These are phyloP conservation scores for Hydraecia micacea DNA, from an alignment of 2,888 invertebrate genomes.

Conservation along the genomic window DNA sequence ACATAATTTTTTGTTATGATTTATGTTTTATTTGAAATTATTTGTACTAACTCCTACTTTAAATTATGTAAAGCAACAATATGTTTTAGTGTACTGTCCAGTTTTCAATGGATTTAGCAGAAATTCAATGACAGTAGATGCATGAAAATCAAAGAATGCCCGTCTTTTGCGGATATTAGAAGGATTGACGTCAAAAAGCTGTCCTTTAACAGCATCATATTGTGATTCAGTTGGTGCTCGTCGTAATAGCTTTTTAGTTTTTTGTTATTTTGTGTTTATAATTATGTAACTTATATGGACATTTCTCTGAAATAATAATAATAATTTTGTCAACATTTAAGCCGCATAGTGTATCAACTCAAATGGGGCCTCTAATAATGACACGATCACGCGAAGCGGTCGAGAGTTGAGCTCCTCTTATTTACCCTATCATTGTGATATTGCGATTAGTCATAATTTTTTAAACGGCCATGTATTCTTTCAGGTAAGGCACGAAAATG, in stretches of 20 bases:
- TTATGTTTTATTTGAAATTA: not conserved
- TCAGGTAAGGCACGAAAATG: not conserved
- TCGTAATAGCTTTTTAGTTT: no score
- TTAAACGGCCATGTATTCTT: not conserved
- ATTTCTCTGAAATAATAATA: no score
- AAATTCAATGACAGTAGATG: not conserved
- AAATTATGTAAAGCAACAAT: not conserved
- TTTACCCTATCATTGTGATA: slow-evolving; percentile 3
- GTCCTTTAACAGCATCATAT: not conserved
- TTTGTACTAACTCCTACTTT: not conserved
- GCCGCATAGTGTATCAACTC: not conserved
- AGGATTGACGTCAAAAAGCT: no score
- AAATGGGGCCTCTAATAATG: not conserved
- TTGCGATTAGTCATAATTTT: no score
- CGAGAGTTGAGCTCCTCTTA: not conserved
- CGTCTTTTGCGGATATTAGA: not conserved
- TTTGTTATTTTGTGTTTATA: no score
- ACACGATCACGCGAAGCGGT: not conserved
- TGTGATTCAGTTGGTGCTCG: not conserved
- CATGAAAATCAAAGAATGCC: not conserved
- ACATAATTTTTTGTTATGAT: not conserved
- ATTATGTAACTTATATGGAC: no score
- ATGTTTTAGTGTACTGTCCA: not conserved
- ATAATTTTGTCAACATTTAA: not conserved
- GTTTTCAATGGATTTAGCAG: not conserved